phyloP scores from a whole-genome alignment of 2,797 vertebrate genomes.

The Danio kyathit region DNA sequence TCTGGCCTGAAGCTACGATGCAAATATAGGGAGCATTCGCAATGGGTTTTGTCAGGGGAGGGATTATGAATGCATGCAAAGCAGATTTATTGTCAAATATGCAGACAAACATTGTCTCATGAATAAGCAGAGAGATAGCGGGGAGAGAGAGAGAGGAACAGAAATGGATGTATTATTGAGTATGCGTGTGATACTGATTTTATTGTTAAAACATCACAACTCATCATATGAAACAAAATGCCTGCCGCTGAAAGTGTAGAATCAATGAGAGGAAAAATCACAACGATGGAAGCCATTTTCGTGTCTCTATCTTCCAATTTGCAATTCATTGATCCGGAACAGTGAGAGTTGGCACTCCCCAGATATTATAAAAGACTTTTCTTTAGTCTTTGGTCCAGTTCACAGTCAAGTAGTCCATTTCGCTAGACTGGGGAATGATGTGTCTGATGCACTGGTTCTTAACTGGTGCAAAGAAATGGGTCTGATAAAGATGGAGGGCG shows the following conservation, averaged over 20 bases:
- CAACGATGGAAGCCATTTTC: constrained; percentile 26
- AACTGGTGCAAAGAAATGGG: neutral
- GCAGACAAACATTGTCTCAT: constrained; percentile 46
- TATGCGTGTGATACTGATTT: constrained; percentile 29
- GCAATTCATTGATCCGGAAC: constrained; percentile 44
- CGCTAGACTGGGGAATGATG: neutral
- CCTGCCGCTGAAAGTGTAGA: constrained; percentile 7
- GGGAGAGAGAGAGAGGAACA: neutral
- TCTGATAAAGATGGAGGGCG: neutral
- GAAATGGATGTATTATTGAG: constrained; percentile 23
- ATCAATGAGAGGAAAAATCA: constrained; percentile 40
- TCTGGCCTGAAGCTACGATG: constrained; percentile 27
- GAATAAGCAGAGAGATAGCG: constrained; percentile 14
- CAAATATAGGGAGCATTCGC: constrained; percentile 37
- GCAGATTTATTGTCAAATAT: constrained; percentile 40
- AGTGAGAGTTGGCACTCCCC: neutral
- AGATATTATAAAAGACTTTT: constrained; percentile 32
- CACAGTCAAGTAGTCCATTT: neutral
- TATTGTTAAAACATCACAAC: constrained; percentile 32
- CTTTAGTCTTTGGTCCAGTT: constrained; percentile 4
- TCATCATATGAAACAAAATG: constrained; percentile 25
- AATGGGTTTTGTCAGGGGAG: constrained; percentile 40
- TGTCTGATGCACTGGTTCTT: neutral
- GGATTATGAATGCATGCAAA: constrained; percentile 46
- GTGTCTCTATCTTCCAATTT: constrained; percentile 48